Evolutionary conservation across 2,888 invertebrate genomes (phyloP).

Genomic region (Megaustenia siamemsis): DNA sequence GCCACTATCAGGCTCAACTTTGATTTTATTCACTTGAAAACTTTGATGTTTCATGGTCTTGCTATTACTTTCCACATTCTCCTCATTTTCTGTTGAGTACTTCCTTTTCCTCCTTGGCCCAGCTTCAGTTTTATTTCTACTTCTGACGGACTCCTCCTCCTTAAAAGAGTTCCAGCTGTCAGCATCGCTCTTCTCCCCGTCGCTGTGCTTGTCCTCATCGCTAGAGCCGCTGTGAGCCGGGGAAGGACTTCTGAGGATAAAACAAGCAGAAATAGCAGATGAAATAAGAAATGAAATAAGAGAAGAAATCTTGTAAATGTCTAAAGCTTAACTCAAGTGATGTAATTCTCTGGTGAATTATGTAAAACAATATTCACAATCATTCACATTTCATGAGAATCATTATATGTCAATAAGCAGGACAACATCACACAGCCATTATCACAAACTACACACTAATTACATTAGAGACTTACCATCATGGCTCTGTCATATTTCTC

Average conservation of each 20-base stretch:
- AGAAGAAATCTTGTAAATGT: too few species aligned
- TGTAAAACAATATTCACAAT: too few species aligned
- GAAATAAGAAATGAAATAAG: too few species aligned
- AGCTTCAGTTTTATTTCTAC: background rate
- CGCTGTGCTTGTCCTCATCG: background rate
- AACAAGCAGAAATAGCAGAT: background rate
- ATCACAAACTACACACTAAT: too few species aligned
- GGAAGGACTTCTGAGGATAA: constrained; percentile 9
- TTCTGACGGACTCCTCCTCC: background rate
- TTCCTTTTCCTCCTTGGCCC: background rate
- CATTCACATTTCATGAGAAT: too few species aligned
- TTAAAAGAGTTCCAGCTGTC: constrained; percentile 45
- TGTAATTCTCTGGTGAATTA: too few species aligned
- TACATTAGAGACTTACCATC: too few species aligned
- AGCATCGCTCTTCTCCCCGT: constrained; percentile 25
- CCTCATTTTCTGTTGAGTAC: background rate
- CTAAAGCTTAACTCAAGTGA: too few species aligned
- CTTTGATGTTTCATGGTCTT: background rate
- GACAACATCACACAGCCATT: too few species aligned
- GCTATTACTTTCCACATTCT: background rate
- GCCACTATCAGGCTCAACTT: background rate
- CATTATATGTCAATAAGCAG: too few species aligned
- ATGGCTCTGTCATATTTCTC: too few species aligned
- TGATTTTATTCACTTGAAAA: background rate
- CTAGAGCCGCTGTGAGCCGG: background rate